Evolutionary conservation across 2,888 invertebrate genomes (phyloP).

Genomic region (Anoplius nigerrimus): DNA sequence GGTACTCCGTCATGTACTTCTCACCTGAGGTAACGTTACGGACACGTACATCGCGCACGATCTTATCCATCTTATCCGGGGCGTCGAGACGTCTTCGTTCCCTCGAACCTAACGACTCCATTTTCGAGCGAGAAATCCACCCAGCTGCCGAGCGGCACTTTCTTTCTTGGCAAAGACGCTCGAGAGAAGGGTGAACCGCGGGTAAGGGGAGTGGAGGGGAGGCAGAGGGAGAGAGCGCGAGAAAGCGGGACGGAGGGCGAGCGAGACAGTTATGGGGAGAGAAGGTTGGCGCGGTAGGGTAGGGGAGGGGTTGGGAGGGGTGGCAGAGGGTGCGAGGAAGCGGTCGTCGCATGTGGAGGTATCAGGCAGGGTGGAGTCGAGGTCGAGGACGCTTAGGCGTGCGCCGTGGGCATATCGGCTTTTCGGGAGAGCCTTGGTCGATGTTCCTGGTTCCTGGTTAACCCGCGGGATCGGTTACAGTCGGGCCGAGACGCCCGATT

Average conservation of each 20-base stretch:
- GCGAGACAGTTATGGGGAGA: slow-evolving; percentile 3
- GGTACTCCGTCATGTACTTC: no score
- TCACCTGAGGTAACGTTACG: no score
- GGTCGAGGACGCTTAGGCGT: slow-evolving; percentile 60
- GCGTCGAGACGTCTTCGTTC: slow-evolving; percentile 18
- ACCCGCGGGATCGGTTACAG: slow-evolving; percentile 75
- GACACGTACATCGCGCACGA: no score
- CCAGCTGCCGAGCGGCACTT: slow-evolving; percentile 46
- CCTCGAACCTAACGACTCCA: slow-evolving; percentile 42
- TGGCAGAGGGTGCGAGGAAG: slow-evolving; percentile 36
- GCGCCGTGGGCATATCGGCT: slow-evolving; percentile 63
- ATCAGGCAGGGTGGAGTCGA: slow-evolving; percentile 58
- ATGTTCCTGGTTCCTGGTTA: slow-evolving; percentile 66
- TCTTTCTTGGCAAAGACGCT: slow-evolving; percentile 21
- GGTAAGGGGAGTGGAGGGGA: slow-evolving; percentile 1
- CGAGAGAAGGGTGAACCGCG: slow-evolving; percentile 1
- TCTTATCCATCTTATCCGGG: no score
- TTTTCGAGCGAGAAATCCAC: slow-evolving; percentile 46
- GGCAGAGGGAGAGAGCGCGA: slow-evolving; percentile 17
- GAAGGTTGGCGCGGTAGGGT: slow-evolving; percentile 9
- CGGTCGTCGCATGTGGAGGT: slow-evolving; percentile 46
- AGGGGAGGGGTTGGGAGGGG: slow-evolving; percentile 6
- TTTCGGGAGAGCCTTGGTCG: slow-evolving; percentile 64
- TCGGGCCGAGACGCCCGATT: slow-evolving; percentile 64
- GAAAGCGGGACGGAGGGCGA: slow-evolving; percentile 17